Conservation (phyloP, 1,140 invertebrate species). For the Panulirus ornatus region DNA sequence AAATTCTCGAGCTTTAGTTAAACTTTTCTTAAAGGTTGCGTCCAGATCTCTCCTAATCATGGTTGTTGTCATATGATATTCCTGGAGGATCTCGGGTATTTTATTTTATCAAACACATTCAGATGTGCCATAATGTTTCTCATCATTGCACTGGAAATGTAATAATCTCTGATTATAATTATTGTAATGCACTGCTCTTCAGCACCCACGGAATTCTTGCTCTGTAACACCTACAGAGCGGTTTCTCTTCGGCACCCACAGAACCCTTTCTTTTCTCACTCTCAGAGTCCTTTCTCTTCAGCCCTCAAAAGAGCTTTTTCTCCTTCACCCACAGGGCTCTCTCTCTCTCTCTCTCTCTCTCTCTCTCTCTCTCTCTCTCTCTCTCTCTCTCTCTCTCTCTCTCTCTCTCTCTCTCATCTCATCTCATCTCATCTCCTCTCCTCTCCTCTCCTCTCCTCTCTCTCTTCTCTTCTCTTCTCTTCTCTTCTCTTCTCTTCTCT, state of each 20-base stretch:
- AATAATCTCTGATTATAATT: too few relatives aligned
- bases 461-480: background rate
- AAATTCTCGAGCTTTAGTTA: too few relatives aligned
- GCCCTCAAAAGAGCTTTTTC: background rate
- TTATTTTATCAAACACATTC: too few relatives aligned
- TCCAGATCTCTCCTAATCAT: too few relatives aligned
- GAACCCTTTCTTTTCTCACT: background rate
- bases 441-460: background rate
- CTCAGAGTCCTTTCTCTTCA: background rate
- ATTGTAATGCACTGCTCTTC: too few relatives aligned
- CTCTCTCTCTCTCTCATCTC: background rate
- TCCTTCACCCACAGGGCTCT: background rate
- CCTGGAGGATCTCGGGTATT: too few relatives aligned
- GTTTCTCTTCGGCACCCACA: background rate
- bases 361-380: background rate
- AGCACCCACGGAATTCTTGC: too few relatives aligned
- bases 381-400: background rate
- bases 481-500: background rate
- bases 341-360: background rate
- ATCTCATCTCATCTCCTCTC: background rate
- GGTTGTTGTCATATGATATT: too few relatives aligned
- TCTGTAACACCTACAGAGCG: too few relatives aligned
- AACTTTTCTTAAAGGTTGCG: too few relatives aligned
- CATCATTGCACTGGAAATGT: too few relatives aligned
- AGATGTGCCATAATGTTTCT: too few relatives aligned